Percentiles rank a stretch among this genome's conserved stretches.
phyloP scores from a whole-genome alignment of 2,113 vertebrate species.

The Ciconia maguari region DNA sequence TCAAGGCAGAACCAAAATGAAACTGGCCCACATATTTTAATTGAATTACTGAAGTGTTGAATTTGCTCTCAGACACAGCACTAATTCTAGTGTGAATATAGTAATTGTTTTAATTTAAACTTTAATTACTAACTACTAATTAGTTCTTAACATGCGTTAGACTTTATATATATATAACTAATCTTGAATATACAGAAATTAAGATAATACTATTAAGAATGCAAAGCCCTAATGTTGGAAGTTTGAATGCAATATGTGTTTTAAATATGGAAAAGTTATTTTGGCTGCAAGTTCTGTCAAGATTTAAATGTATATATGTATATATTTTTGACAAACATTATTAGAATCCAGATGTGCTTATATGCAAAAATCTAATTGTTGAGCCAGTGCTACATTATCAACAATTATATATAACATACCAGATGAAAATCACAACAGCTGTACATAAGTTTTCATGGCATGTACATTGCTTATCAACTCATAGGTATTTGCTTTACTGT shows the following conservation, averaged over 20 bases:
- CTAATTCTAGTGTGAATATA: background rate
- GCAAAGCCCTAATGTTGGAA: background rate
- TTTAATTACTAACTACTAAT: background rate
- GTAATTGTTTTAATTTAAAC: background rate
- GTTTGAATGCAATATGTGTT: background rate
- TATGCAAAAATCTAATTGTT: background rate
- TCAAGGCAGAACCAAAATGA: background rate
- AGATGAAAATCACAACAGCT: background rate
- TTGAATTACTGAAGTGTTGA: background rate
- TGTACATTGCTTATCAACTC: background rate
- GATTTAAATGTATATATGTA: background rate
- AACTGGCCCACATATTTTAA: background rate
- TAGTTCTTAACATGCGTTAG: background rate
- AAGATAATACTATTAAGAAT: background rate
- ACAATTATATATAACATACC: background rate
- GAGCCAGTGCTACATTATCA: background rate
- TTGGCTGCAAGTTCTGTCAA: background rate
- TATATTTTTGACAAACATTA: background rate
- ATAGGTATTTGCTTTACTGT: background rate
- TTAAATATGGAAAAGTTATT: background rate
- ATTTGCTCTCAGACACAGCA: background rate
- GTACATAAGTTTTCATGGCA: background rate
- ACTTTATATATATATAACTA: background rate
- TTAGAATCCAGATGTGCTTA: background rate
- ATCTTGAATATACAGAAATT: background rate